These are phyloP conservation scores for Galeopterus variegatus DNA, from an alignment of 2,113 vertebrate genomes.

Conservation along the genomic window DNA sequence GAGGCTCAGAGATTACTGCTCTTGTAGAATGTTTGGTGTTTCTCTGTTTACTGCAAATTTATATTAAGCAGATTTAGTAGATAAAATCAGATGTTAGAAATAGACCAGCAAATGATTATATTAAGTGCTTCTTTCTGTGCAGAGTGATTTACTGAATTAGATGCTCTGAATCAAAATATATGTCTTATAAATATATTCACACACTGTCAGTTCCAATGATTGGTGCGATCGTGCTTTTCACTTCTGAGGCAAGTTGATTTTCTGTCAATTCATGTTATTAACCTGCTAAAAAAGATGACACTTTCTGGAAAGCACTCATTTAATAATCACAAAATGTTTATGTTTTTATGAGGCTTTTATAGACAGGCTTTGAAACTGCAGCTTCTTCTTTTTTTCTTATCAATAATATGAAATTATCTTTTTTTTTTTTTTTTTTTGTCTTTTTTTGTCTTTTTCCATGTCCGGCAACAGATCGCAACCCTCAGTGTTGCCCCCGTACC, in stretches of 20 bases:
- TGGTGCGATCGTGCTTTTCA: not conserved
- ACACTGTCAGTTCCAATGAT: not conserved
- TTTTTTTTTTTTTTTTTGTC: too few relatives aligned
- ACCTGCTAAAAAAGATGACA: not conserved
- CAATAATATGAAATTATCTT: constrained; percentile 18
- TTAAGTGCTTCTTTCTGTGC: constrained; percentile 40
- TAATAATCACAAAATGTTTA: constrained; percentile 52
- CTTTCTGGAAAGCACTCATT: not conserved
- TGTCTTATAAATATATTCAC: not conserved
- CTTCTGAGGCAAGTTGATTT: not conserved
- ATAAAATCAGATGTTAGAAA: constrained; percentile 29
- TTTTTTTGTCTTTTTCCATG: too few relatives aligned
- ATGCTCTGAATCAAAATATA: constrained; percentile 11
- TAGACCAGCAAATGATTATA: not conserved
- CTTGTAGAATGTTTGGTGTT: not conserved
- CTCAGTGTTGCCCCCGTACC: too few relatives aligned
- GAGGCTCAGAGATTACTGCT: not conserved
- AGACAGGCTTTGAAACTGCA: constrained; percentile 43
- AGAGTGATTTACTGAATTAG: constrained; percentile 18
- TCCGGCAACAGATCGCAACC: too few relatives aligned
- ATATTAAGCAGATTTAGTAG: constrained; percentile 36
- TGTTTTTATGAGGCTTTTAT: constrained; percentile 58
- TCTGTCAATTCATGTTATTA: constrained; percentile 2
- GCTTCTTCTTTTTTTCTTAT: constrained; percentile 37
- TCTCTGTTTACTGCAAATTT: constrained; percentile 1